Percentiles rank a stretch among this genome's conserved stretches.
Evolutionary conservation across 2,888 invertebrate species (phyloP).

Genomic region (Conomelus anceps): DNA sequence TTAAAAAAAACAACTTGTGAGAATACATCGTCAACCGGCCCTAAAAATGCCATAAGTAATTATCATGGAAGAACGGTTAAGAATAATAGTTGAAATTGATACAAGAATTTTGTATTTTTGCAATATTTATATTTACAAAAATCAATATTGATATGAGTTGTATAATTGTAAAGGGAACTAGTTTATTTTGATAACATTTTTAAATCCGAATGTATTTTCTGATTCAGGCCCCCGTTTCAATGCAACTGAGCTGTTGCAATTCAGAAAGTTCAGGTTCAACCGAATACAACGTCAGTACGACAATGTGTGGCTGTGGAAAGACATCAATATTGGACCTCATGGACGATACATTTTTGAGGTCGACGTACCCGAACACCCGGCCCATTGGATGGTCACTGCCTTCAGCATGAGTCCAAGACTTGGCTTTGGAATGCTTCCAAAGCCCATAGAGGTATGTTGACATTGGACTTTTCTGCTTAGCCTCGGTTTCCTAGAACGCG

Average conservation of each 20-base stretch:
- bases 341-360: constrained; percentile 80
- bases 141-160: background rate
- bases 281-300: constrained; percentile 85
- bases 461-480: background rate
- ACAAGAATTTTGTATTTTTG: no score
- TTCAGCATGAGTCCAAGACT: constrained; percentile 77
- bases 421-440: constrained; percentile 73
- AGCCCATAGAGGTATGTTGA: constrained; percentile 59
- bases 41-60: no score
- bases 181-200: no score
- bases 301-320: constrained; percentile 93
- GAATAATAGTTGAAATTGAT: no score
- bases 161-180: no score
- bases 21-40: no score
- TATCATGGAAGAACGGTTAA: no score
- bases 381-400: constrained; percentile 88
- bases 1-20: no score
- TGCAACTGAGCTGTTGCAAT: constrained; percentile 60
- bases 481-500: no score
- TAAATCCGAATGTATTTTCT: background rate
- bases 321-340: constrained; percentile 87
- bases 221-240: constrained; percentile 53
- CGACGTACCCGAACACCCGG: constrained; percentile 76
- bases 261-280: constrained; percentile 79
- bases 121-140: background rate